Evolutionary conservation across 2,888 invertebrate species (phyloP).

Genomic region (Apamea crenata): DNA sequence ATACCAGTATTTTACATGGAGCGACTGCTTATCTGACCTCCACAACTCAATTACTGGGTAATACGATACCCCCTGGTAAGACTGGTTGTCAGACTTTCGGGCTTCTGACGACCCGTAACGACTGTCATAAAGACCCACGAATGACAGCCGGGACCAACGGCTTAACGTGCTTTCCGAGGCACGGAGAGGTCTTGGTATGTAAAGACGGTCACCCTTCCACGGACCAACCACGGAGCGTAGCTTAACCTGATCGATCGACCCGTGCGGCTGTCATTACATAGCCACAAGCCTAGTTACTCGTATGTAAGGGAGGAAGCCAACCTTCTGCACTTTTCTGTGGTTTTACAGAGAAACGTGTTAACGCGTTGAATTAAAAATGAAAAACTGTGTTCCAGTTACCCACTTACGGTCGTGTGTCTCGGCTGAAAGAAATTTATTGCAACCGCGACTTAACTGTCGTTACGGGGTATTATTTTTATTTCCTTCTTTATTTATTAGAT

Average conservation of each 20-base stretch:
- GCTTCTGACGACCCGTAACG: not conserved
- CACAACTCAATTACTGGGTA: too few species aligned
- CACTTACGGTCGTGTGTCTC: constrained; percentile 14
- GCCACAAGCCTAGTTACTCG: too few species aligned
- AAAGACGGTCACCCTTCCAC: too few species aligned
- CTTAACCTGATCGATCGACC: too few species aligned
- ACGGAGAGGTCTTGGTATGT: too few species aligned
- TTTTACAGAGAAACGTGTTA: constrained; percentile 38
- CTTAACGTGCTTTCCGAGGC: not conserved
- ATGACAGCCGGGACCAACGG: not conserved
- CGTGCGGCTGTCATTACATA: too few species aligned
- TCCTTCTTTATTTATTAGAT: constrained; percentile 35
- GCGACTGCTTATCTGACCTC: too few species aligned
- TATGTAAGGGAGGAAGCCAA: not conserved
- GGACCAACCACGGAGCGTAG: too few species aligned
- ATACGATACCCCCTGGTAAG: too few species aligned
- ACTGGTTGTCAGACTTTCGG: too few species aligned
- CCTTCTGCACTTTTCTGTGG: constrained; percentile 13
- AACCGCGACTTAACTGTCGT: not conserved
- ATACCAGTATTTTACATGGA: too few species aligned
- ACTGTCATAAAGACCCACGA: not conserved
- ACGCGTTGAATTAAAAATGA: constrained; percentile 52
- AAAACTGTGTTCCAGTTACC: constrained; percentile 47
- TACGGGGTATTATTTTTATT: constrained; percentile 26
- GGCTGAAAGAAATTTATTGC: constrained; percentile 51